Evolutionary conservation across 2,797 vertebrate genomes (phyloP).

Genomic region (Argyrosomus regius): DNA sequence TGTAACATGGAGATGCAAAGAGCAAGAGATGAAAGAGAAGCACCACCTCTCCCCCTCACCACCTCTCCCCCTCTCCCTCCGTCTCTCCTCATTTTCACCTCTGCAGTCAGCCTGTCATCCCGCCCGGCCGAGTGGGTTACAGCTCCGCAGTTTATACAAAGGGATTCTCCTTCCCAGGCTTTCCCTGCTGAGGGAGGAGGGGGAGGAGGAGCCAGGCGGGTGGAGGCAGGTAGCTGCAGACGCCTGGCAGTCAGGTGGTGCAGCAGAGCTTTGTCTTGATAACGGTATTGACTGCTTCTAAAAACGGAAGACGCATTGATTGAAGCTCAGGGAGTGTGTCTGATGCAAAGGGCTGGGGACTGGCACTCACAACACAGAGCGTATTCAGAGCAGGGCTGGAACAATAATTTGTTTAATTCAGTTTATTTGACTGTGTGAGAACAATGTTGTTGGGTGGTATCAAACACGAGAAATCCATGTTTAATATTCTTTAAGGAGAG

Average conservation of each 20-base stretch:
- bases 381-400: conserved; percentile 16
- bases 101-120: conserved; percentile 72
- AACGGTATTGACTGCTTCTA: conserved; percentile 65
- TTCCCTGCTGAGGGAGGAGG: conserved; percentile 56
- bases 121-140: conserved; percentile 52
- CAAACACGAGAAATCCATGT: conserved; percentile 16
- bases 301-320: conserved; percentile 71
- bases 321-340: conserved; percentile 42
- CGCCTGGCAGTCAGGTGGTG: conserved; percentile 46
- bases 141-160: conserved; percentile 71
- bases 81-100: conserved; percentile 53
- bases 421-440: conserved; percentile 21
- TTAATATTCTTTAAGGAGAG: conserved; percentile 3
- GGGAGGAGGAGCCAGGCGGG: not conserved
- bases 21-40: conserved; percentile 54
- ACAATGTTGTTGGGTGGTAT: not conserved
- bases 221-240: conserved; percentile 43
- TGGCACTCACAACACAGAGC: not conserved
- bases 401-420: conserved; percentile 30
- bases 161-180: conserved; percentile 80
- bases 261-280: conserved; percentile 60
- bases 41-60: conserved; percentile 24
- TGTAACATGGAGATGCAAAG: conserved; percentile 33
- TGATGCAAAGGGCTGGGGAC: conserved; percentile 23
- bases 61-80: conserved; percentile 4